These are phyloP conservation scores for Herpailurus yagouaroundi DNA, from an alignment of 2,113 vertebrate species.

Conservation along the genomic window DNA sequence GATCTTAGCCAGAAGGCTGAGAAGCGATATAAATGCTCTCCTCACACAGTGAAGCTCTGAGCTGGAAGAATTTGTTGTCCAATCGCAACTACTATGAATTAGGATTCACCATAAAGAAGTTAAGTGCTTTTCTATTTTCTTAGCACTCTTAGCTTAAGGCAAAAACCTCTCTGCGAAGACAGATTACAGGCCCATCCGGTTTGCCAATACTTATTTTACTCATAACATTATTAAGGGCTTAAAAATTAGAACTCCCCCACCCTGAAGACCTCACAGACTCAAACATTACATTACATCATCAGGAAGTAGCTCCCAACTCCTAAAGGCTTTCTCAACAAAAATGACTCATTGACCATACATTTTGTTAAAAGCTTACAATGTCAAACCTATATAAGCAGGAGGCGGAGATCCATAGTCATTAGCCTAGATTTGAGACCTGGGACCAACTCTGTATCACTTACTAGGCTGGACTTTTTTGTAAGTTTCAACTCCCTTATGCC, in stretches of 20 bases:
- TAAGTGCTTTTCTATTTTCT: neutral
- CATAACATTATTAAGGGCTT: slow-evolving; percentile 11
- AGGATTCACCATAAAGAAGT: neutral
- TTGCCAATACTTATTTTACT: slow-evolving; percentile 60
- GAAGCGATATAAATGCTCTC: neutral
- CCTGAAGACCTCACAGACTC: slow-evolving; percentile 47
- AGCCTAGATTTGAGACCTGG: neutral
- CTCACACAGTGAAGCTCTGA: neutral
- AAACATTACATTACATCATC: slow-evolving; percentile 66
- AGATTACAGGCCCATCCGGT: neutral
- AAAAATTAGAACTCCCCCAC: slow-evolving; percentile 58
- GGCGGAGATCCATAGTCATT: neutral
- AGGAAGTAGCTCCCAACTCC: slow-evolving; percentile 58
- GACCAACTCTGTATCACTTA: neutral
- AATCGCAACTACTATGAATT: neutral
- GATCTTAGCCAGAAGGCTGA: too few species aligned
- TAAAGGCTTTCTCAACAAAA: slow-evolving; percentile 56
- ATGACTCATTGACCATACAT: slow-evolving; percentile 64
- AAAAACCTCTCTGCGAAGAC: neutral
- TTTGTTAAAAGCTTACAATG: slow-evolving; percentile 37
- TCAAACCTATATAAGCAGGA: neutral
- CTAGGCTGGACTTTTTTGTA: neutral
- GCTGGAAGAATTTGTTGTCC: neutral
- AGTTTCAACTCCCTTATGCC: neutral
- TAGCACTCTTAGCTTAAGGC: neutral